Evolutionary conservation across 2,888 invertebrate species (phyloP).

Genomic region (Acronicta psi): DNA sequence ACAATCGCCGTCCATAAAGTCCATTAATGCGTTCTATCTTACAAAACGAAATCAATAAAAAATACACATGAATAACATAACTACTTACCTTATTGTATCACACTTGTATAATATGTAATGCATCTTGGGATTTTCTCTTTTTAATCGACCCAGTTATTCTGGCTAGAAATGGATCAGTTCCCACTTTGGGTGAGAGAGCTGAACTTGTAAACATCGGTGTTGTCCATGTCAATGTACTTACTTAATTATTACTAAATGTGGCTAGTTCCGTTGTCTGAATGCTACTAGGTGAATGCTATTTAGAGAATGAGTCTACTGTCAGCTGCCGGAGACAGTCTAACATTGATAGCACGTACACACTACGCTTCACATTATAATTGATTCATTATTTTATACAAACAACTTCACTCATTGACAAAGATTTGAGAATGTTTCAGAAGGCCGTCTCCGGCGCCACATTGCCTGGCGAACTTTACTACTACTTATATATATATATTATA

Average conservation of each 20-base stretch:
- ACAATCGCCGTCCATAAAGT: slow-evolving; percentile 33
- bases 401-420: slow-evolving; percentile 25
- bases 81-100: slow-evolving; percentile 47
- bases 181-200: slow-evolving; percentile 90
- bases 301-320: slow-evolving; percentile 82
- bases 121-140: slow-evolving; percentile 84
- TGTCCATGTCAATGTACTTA: slow-evolving; percentile 82
- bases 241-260: slow-evolving; percentile 70
- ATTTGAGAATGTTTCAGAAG: slow-evolving; percentile 44
- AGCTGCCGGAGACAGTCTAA: slow-evolving; percentile 80
- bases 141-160: slow-evolving; percentile 90
- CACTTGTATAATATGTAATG: slow-evolving; percentile 72
- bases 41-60: slow-evolving; percentile 15
- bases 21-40: slow-evolving; percentile 23
- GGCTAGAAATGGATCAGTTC: slow-evolving; percentile 90
- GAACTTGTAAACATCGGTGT: slow-evolving; percentile 83
- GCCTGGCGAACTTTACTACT: slow-evolving; percentile 68
- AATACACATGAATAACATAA: slow-evolving; percentile 42
- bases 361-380: slow-evolving; percentile 13
- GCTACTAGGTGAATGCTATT: slow-evolving; percentile 87
- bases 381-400: slow-evolving; percentile 22
- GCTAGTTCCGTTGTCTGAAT: slow-evolving; percentile 86
- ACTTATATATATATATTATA: too few relatives aligned
- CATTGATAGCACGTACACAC: slow-evolving; percentile 36
- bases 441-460: slow-evolving; percentile 79